These are phyloP conservation scores for Alosa alosa DNA, from an alignment of 2,113 vertebrate genomes.

Conservation along the genomic window DNA sequence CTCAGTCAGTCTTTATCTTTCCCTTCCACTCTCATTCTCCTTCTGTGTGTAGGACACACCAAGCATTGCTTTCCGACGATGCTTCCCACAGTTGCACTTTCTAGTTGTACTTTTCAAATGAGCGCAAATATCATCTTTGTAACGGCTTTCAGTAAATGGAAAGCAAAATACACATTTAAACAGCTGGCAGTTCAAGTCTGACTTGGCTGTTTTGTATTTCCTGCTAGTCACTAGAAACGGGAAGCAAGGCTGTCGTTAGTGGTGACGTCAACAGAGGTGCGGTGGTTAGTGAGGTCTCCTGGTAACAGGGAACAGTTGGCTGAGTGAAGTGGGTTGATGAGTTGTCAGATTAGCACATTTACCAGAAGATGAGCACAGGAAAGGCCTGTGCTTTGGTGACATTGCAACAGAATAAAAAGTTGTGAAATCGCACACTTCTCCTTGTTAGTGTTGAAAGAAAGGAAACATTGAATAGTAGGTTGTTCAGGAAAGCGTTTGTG, in stretches of 20 bases:
- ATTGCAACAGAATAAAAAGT: not conserved
- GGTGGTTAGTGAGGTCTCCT: not conserved
- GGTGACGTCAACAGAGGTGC: not conserved
- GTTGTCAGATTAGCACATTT: not conserved
- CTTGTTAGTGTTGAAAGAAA: not conserved
- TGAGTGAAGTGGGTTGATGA: not conserved
- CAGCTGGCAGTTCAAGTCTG: not conserved
- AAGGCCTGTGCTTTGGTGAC: not conserved
- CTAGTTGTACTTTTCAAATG: no score
- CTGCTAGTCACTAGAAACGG: not conserved
- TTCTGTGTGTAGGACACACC: no score
- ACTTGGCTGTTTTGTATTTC: not conserved
- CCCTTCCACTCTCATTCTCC: no score
- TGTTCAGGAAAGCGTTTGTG: not conserved
- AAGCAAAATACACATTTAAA: not conserved
- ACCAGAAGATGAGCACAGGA: not conserved
- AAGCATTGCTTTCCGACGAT: no score
- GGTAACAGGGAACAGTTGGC: not conserved
- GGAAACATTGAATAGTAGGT: not conserved
- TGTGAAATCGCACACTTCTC: not conserved
- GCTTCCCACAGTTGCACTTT: no score
- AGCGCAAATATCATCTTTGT: no score
- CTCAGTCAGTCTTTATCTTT: no score
- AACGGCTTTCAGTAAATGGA: not conserved
- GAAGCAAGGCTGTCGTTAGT: not conserved